Conservation (phyloP, 1,140 invertebrate species). For the Lanistes nyassanus region DNA sequence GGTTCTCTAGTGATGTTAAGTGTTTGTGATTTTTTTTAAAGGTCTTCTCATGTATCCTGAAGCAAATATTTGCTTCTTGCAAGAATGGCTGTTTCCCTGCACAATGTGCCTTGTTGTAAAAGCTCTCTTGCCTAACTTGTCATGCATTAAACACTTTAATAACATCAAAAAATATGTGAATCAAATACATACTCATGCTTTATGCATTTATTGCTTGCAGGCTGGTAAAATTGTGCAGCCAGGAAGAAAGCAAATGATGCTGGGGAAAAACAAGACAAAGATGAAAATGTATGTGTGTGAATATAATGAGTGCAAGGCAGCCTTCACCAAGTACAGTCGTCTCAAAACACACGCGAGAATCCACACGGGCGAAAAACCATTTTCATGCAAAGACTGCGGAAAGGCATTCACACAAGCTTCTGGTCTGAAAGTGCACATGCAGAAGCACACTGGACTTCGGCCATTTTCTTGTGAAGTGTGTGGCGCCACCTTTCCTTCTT, state of each 20-base stretch:
- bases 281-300: slow-evolving; percentile 1
- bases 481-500: slow-evolving; percentile 31
- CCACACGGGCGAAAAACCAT: slow-evolving; percentile 24
- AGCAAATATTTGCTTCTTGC: too few relatives aligned
- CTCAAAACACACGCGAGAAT: slow-evolving; percentile 12
- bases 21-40: too few relatives aligned
- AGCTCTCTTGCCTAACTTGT: background rate
- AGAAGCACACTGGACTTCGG: slow-evolving; percentile 33
- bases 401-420: slow-evolving; percentile 21
- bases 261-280: background rate
- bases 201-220: background rate
- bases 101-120: background rate
- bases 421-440: slow-evolving; percentile 27
- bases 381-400: slow-evolving; percentile 21
- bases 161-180: background rate
- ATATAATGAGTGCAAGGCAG: slow-evolving; percentile 9
- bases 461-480: slow-evolving; percentile 39
- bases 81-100: background rate
- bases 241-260: slow-evolving; percentile 2
- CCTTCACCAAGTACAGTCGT: slow-evolving; percentile 22
- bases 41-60: too few relatives aligned
- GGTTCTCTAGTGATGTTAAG: too few relatives aligned
- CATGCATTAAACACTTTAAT: background rate
- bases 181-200: background rate
- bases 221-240: background rate